A percentile compares a stretch with the other conserved stretches of the same genome.
Evolutionary conservation across 2,888 invertebrate species (phyloP).

Genomic region (Cylloceria caligata): DNA sequence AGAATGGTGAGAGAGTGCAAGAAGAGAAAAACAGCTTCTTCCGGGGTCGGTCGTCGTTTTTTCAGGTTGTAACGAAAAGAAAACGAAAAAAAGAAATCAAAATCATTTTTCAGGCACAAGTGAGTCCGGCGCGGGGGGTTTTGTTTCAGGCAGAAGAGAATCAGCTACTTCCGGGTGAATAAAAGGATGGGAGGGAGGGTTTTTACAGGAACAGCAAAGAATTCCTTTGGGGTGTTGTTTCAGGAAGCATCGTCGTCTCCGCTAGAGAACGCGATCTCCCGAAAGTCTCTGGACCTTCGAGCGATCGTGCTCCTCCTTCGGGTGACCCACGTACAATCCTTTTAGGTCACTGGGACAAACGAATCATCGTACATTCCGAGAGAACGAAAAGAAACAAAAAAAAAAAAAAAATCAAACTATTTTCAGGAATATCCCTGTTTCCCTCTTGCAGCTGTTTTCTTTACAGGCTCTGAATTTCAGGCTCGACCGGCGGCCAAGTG

Average conservation of each 20-base stretch:
- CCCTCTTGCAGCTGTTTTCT: slow-evolving; percentile 83
- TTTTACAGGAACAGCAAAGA: slow-evolving; percentile 63
- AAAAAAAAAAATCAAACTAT: slow-evolving; percentile 53
- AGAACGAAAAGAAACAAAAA: slow-evolving; percentile 27
- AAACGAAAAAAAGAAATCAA: slow-evolving; percentile 9
- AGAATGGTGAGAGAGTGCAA: slow-evolving; percentile 64
- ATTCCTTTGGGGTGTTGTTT: slow-evolving; percentile 61
- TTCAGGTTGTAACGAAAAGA: slow-evolving; percentile 53
- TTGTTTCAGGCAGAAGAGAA: slow-evolving; percentile 67
- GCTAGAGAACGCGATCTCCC: slow-evolving; percentile 45
- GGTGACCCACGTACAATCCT: slow-evolving; percentile 60
- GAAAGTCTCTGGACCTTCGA: slow-evolving; percentile 57
- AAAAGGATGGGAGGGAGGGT: slow-evolving; percentile 46
- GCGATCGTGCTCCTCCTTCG: slow-evolving; percentile 43
- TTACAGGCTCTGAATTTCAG: slow-evolving; percentile 83
- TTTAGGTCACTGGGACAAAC: slow-evolving; percentile 77
- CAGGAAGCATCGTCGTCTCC: slow-evolving; percentile 64
- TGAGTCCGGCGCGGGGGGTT: slow-evolving; percentile 67
- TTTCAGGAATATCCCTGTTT: slow-evolving; percentile 75
- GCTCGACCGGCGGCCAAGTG: slow-evolving; percentile 79
- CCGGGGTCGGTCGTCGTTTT: slow-evolving; percentile 59
- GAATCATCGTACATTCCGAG: slow-evolving; percentile 69
- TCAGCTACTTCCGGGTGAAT: slow-evolving; percentile 67
- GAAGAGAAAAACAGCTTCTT: slow-evolving; percentile 62
- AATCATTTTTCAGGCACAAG: slow-evolving; percentile 68